phyloP scores from a whole-genome alignment of 2,888 invertebrate genomes.

The Laothoe populi region DNA sequence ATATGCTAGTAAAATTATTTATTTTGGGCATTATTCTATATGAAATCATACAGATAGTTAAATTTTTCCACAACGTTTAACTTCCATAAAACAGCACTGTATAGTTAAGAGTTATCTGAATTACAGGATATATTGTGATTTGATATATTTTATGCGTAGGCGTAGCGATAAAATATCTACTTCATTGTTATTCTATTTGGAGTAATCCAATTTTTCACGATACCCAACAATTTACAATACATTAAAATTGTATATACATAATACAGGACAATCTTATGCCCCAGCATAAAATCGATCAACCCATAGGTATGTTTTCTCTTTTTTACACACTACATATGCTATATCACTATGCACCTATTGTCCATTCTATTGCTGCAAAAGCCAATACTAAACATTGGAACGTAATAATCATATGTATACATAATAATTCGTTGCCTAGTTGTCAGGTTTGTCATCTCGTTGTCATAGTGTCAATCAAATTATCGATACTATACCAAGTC shows the following conservation, averaged over 20 bases:
- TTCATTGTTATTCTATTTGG: conserved; percentile 8
- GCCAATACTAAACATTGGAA: background rate
- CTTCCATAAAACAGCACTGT: conserved; percentile 16
- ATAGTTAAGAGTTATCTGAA: conserved; percentile 41
- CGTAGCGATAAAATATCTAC: conserved; percentile 50
- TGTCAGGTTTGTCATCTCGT: background rate
- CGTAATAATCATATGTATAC: background rate
- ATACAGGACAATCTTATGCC: too few relatives aligned
- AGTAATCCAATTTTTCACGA: conserved; percentile 17
- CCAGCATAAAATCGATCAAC: background rate
- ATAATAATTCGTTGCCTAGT: too few relatives aligned
- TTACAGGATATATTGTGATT: conserved; percentile 52
- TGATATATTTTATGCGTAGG: conserved; percentile 56
- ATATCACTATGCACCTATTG: background rate
- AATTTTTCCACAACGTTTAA: conserved; percentile 9
- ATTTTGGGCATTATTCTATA: conserved; percentile 38
- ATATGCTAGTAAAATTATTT: conserved; percentile 43
- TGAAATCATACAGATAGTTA: background rate
- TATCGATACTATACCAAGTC: too few relatives aligned
- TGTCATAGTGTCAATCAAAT: too few relatives aligned
- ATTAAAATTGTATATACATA: background rate
- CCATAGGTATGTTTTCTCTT: background rate
- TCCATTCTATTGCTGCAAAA: background rate
- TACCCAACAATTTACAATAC: background rate
- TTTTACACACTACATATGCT: background rate